phyloP scores from a whole-genome alignment of 2,888 invertebrate genomes.

The Entomobrya proxima region DNA sequence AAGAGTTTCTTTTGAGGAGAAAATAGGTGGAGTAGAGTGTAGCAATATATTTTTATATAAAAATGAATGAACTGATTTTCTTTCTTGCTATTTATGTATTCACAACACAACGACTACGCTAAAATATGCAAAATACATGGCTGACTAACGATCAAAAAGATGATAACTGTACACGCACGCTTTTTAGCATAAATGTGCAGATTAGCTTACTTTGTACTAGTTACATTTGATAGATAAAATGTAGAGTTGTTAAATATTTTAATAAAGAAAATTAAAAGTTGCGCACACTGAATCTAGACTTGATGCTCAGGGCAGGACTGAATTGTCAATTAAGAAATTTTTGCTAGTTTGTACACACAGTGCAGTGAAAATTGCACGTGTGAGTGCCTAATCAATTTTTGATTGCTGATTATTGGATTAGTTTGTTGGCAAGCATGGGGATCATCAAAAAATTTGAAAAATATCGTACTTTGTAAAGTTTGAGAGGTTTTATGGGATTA shows the following conservation, averaged over 20 bases:
- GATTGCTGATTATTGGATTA: slow-evolving; percentile 23
- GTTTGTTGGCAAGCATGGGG: neutral
- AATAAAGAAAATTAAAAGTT: slow-evolving; percentile 2
- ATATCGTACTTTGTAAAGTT: neutral
- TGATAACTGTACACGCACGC: neutral
- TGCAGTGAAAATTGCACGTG: slow-evolving; percentile 6
- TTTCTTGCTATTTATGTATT: slow-evolving; percentile 11
- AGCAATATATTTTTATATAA: too few species aligned
- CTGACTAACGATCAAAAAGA: neutral
- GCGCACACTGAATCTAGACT: neutral
- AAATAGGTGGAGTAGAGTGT: too few species aligned
- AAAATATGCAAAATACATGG: neutral
- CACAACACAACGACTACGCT: neutral
- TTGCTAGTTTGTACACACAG: neutral
- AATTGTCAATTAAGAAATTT: slow-evolving; percentile 5
- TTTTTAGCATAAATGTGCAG: too few species aligned
- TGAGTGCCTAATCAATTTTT: slow-evolving; percentile 8
- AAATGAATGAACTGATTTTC: neutral
- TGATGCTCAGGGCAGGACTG: neutral
- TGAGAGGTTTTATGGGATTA: neutral
- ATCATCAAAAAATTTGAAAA: neutral
- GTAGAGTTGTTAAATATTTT: too few species aligned
- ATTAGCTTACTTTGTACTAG: too few species aligned
- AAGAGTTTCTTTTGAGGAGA: too few species aligned
- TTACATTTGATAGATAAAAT: too few species aligned